These are phyloP conservation scores for Aix galericulata DNA, from an alignment of 2,113 vertebrate species.

Conservation along the genomic window DNA sequence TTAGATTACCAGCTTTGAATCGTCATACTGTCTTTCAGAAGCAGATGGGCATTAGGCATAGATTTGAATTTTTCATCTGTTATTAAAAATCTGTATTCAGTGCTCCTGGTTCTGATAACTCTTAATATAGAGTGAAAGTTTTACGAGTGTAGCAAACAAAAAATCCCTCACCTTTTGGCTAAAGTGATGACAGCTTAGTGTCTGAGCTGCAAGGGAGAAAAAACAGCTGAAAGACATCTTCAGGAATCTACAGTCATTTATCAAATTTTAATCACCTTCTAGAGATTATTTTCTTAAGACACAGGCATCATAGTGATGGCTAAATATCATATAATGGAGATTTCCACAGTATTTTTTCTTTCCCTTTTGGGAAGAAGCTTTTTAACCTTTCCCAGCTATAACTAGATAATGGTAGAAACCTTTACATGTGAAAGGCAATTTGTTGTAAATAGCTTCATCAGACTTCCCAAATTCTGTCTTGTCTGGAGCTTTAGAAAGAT, in stretches of 20 bases:
- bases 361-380: not conserved
- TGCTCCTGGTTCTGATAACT: constrained; percentile 51
- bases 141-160: constrained; percentile 51
- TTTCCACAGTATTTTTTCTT: not conserved
- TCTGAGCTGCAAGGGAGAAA: constrained; percentile 44
- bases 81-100: constrained; percentile 49
- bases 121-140: constrained; percentile 60
- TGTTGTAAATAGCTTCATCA: not conserved
- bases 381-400: not conserved
- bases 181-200: constrained; percentile 56
- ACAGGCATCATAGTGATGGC: not conserved
- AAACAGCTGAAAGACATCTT: constrained; percentile 43
- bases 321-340: not conserved
- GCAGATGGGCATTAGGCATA: constrained; percentile 43
- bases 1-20: constrained; percentile 56
- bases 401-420: not conserved
- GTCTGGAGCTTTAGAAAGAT: not conserved
- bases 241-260: not conserved
- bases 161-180: constrained; percentile 47
- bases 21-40: constrained; percentile 41
- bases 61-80: constrained; percentile 57
- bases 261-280: constrained; percentile 48
- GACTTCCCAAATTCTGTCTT: not conserved
- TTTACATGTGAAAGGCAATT: not conserved
- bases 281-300: constrained; percentile 16